phyloP scores from a whole-genome alignment of 2,888 invertebrate species.

The Allygus modestus region DNA sequence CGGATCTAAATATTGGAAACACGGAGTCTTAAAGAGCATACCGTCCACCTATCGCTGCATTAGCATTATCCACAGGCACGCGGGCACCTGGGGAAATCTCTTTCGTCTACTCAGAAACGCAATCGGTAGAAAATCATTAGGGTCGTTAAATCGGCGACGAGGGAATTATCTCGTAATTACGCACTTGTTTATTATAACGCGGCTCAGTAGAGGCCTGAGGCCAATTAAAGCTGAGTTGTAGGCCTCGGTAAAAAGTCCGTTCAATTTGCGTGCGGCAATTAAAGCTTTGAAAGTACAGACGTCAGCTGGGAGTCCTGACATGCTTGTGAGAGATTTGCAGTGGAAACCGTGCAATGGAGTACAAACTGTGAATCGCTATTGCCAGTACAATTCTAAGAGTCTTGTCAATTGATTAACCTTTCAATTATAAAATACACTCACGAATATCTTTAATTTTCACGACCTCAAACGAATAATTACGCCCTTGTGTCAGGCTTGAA shows the following conservation, averaged over 20 bases:
- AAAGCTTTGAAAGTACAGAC: background rate
- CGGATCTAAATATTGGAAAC: background rate
- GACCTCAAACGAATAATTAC: too few species aligned
- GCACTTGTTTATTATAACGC: constrained; percentile 31
- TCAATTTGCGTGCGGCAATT: constrained; percentile 36
- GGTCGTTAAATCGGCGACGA: constrained; percentile 17
- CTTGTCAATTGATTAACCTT: too few species aligned
- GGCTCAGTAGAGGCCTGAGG: background rate
- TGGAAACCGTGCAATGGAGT: too few species aligned
- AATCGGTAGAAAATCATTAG: constrained; percentile 36
- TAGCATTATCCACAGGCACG: constrained; percentile 3
- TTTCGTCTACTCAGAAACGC: background rate
- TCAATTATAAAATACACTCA: too few species aligned
- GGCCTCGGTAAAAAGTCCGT: constrained; percentile 19
- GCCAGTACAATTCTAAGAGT: too few species aligned
- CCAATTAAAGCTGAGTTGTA: constrained; percentile 20
- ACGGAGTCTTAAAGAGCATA: background rate
- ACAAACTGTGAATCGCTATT: too few species aligned
- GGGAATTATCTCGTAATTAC: constrained; percentile 30
- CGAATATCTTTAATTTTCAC: too few species aligned
- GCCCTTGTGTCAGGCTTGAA: too few species aligned
- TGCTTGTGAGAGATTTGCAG: too few species aligned
- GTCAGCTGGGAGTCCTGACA: background rate
- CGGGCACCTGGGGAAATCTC: background rate
- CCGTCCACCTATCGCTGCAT: background rate